Percentiles rank a stretch among this genome's conserved stretches.
Evolutionary conservation across 2,797 vertebrate species (phyloP).

Genomic region (Cirrhinus molitorella): DNA sequence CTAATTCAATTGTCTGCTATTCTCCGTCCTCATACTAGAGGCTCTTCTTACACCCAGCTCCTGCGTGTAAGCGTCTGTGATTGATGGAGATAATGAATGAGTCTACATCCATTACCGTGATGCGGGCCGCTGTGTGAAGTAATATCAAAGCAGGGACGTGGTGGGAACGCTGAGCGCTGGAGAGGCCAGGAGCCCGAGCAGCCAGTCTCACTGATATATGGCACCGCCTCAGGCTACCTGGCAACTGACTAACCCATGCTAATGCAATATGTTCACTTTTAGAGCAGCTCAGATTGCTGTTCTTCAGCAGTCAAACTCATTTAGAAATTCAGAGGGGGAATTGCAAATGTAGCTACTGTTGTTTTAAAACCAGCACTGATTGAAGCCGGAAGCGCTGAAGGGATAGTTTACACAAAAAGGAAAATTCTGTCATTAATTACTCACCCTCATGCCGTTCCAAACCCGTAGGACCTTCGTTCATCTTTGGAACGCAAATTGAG

Average conservation of each 20-base stretch:
- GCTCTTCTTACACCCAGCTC: slow-evolving; percentile 4
- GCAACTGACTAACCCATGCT: slow-evolving; percentile 52
- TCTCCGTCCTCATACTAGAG: slow-evolving; percentile 28
- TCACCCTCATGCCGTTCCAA: neutral
- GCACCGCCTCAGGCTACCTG: slow-evolving; percentile 34
- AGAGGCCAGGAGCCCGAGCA: slow-evolving; percentile 37
- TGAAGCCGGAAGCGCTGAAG: neutral
- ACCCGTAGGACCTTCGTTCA: neutral
- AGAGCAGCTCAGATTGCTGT: slow-evolving; percentile 18
- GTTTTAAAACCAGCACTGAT: slow-evolving; percentile 8
- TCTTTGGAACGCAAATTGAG: neutral
- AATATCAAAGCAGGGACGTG: slow-evolving; percentile 29
- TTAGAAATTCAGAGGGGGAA: slow-evolving; percentile 2
- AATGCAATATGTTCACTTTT: slow-evolving; percentile 58
- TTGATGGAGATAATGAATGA: slow-evolving; percentile 55
- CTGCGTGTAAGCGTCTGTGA: slow-evolving; percentile 35
- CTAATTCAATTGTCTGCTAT: slow-evolving; percentile 52
- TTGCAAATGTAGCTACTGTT: neutral
- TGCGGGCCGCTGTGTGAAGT: slow-evolving; percentile 36
- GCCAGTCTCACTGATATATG: slow-evolving; percentile 44
- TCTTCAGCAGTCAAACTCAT: slow-evolving; percentile 8
- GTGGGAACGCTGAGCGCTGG: slow-evolving; percentile 1
- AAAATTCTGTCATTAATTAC: neutral
- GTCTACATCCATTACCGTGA: slow-evolving; percentile 51
- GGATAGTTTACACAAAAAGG: neutral